phyloP scores from a whole-genome alignment of 2,888 invertebrate genomes.

The Cantharis nigra region DNA sequence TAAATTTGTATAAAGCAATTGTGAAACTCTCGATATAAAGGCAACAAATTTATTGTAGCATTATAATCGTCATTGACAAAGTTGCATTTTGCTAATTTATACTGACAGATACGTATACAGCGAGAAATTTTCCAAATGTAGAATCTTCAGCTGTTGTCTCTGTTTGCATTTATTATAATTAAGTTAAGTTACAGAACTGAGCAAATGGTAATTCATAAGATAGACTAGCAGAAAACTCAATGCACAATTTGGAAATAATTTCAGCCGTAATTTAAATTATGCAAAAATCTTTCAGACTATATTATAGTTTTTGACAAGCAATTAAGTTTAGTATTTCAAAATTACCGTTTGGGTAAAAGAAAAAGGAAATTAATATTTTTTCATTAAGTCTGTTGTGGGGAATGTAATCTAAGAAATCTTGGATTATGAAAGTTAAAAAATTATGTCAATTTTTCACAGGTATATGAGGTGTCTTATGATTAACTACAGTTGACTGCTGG shows the following conservation, averaged over 20 bases:
- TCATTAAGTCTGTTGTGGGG: conserved; percentile 11
- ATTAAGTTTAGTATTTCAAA: neutral
- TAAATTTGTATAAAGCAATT: neutral
- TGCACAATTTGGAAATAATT: neutral
- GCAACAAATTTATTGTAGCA: neutral
- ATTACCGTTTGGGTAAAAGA: neutral
- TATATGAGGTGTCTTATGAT: conserved; percentile 48
- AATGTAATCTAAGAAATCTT: conserved; percentile 18
- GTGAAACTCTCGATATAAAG: neutral
- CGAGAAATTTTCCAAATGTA: neutral
- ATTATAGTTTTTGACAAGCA: neutral
- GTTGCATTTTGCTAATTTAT: neutral
- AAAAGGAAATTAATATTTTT: neutral
- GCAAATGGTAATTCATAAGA: conserved; percentile 1
- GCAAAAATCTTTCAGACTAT: neutral
- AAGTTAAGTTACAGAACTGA: neutral
- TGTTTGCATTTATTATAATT: neutral
- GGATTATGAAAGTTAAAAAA: conserved; percentile 44
- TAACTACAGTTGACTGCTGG: conserved; percentile 33
- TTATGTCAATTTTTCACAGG: conserved; percentile 46
- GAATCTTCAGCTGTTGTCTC: neutral
- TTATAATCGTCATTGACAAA: neutral
- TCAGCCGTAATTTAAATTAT: neutral
- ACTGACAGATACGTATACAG: neutral
- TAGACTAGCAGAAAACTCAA: neutral